phyloP scores from a whole-genome alignment of 2,888 invertebrate species.

The Ischnus inquisitorius region DNA sequence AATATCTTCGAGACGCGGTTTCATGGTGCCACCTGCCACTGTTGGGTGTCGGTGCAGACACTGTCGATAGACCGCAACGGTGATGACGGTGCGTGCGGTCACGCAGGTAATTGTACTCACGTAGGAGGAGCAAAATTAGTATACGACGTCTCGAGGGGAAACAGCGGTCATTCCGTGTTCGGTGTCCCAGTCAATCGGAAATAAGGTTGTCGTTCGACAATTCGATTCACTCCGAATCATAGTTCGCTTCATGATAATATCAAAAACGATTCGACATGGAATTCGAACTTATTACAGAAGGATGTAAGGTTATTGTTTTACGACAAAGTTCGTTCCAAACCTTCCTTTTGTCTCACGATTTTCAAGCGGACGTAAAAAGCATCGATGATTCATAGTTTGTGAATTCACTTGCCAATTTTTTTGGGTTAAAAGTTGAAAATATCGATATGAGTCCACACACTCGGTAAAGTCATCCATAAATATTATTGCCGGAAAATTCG shows the following conservation, averaged over 20 bases:
- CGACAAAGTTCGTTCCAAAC: too few relatives aligned
- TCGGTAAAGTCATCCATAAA: neutral
- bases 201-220: neutral
- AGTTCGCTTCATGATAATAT: too few relatives aligned
- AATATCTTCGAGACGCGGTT: constrained; percentile 35
- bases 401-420: too few relatives aligned
- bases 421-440: too few relatives aligned
- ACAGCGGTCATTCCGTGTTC: neutral
- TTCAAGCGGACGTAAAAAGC: too few relatives aligned
- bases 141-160: neutral
- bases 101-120: constrained; percentile 15
- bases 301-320: too few relatives aligned
- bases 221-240: too few relatives aligned
- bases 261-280: neutral
- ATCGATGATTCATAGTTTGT: too few relatives aligned
- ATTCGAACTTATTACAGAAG: neutral
- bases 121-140: neutral
- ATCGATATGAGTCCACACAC: neutral
- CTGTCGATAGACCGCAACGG: constrained; percentile 33
- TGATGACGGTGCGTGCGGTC: constrained; percentile 24
- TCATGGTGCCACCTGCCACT: constrained; percentile 45
- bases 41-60: constrained; percentile 20
- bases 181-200: neutral
- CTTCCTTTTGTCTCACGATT: too few relatives aligned
- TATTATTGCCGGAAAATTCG: neutral